Percentiles rank a stretch among this genome's conserved stretches.
phyloP scores from a whole-genome alignment of 2,888 invertebrate species.

The Lithophane ornitopus region DNA sequence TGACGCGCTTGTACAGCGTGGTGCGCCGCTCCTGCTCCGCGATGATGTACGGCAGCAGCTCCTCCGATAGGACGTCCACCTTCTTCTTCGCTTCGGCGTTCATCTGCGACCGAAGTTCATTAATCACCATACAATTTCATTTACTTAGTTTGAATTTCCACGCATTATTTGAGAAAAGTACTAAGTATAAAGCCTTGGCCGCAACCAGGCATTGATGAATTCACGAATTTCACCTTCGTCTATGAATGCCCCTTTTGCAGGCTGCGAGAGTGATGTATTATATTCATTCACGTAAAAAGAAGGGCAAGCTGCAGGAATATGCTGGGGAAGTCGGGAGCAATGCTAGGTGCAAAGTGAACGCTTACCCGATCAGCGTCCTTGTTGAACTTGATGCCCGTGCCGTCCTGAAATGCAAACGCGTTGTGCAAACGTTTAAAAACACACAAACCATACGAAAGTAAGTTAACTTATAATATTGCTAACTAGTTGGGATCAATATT shows the following conservation, averaged over 20 bases:
- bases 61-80: constrained; percentile 86
- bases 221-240: too few species aligned
- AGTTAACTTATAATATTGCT: too few species aligned
- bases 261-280: too few species aligned
- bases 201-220: too few species aligned
- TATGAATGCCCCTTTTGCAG: too few species aligned
- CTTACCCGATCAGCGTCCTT: constrained; percentile 87
- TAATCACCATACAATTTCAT: too few species aligned
- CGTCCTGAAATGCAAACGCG: constrained; percentile 76
- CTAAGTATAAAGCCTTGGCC: too few species aligned
- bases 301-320: background rate
- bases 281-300: background rate
- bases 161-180: too few species aligned
- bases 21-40: constrained; percentile 86
- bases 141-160: too few species aligned
- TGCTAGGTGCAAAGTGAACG: too few species aligned
- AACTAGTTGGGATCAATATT: too few species aligned
- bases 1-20: constrained; percentile 83
- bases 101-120: constrained; percentile 73
- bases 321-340: background rate
- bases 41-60: constrained; percentile 86
- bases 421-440: background rate
- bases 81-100: constrained; percentile 88
- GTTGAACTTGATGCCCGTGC: constrained; percentile 87
- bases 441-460: background rate